These are phyloP conservation scores for Acanthochromis polyacanthus DNA, from an alignment of 2,113 vertebrate genomes.

Conservation along the genomic window DNA sequence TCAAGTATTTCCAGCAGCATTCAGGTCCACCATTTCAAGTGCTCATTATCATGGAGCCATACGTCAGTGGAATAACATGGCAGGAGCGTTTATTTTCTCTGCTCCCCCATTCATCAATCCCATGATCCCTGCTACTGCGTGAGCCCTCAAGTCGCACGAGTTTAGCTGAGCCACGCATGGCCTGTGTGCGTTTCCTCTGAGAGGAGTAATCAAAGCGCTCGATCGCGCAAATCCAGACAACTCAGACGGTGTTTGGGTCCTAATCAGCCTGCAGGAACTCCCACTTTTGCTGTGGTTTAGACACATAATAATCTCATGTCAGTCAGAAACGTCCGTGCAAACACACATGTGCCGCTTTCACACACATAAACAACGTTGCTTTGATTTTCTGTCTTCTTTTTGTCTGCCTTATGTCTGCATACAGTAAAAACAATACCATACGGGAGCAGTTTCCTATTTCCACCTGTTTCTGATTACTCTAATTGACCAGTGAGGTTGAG, in stretches of 20 bases:
- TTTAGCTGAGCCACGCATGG: slow-evolving; percentile 38
- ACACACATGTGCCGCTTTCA: slow-evolving; percentile 46
- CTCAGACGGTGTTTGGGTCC: slow-evolving; percentile 50
- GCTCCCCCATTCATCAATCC: slow-evolving; percentile 66
- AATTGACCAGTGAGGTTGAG: slow-evolving; percentile 70
- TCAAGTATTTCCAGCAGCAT: slow-evolving; percentile 44
- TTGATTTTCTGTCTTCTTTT: slow-evolving; percentile 25
- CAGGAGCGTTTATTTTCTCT: slow-evolving; percentile 74
- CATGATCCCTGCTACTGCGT: slow-evolving; percentile 67
- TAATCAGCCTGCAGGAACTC: slow-evolving; percentile 68
- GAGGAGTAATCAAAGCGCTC: slow-evolving; percentile 45
- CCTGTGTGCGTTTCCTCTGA: slow-evolving; percentile 15
- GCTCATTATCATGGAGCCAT: slow-evolving; percentile 55
- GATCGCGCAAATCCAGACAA: slow-evolving; percentile 31
- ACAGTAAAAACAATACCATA: slow-evolving; percentile 37
- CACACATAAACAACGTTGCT: slow-evolving; percentile 38
- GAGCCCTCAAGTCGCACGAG: slow-evolving; percentile 48
- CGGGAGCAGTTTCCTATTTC: slow-evolving; percentile 37
- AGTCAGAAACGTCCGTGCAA: slow-evolving; percentile 62
- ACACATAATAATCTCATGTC: slow-evolving; percentile 69
- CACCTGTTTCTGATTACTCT: slow-evolving; percentile 81
- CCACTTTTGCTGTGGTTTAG: slow-evolving; percentile 50
- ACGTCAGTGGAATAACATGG: slow-evolving; percentile 77
- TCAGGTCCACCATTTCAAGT: slow-evolving; percentile 14
- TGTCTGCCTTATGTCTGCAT: slow-evolving; percentile 26